These are phyloP conservation scores for Corythornis vintsioides DNA, from an alignment of 2,113 vertebrate genomes.

Conservation along the genomic window DNA sequence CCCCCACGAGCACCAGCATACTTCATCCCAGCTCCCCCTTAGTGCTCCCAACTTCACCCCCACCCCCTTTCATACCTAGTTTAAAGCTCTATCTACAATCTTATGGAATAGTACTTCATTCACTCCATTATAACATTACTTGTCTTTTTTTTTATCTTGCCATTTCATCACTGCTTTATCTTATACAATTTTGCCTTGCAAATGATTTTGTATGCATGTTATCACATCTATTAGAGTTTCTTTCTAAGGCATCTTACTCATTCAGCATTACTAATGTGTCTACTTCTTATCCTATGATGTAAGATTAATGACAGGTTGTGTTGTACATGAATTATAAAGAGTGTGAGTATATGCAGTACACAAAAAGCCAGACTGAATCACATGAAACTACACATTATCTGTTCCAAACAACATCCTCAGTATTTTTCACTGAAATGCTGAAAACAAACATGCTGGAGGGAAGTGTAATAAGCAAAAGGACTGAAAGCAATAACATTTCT, in stretches of 20 bases:
- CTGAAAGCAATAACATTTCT: background rate
- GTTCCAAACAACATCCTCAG: background rate
- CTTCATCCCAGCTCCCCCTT: too few relatives aligned
- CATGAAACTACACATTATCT: background rate
- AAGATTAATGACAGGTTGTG: slow-evolving; percentile 33
- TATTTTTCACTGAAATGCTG: background rate
- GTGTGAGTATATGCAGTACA: background rate
- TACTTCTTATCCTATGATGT: slow-evolving; percentile 10
- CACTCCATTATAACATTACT: background rate
- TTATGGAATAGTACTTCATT: background rate
- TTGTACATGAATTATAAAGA: slow-evolving; percentile 18
- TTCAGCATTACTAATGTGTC: background rate
- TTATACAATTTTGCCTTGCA: slow-evolving; percentile 2
- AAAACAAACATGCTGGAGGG: background rate
- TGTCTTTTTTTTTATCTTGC: background rate
- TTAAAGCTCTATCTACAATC: background rate
- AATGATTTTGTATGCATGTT: background rate
- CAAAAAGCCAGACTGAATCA: background rate
- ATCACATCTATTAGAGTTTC: background rate
- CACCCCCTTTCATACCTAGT: too few relatives aligned
- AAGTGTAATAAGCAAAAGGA: background rate
- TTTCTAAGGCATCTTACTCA: slow-evolving; percentile 13
- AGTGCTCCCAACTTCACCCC: too few relatives aligned
- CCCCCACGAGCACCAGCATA: too few relatives aligned
- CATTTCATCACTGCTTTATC: background rate